phyloP scores from a whole-genome alignment of 1,140 invertebrate genomes.

The Araneus ventricosus region DNA sequence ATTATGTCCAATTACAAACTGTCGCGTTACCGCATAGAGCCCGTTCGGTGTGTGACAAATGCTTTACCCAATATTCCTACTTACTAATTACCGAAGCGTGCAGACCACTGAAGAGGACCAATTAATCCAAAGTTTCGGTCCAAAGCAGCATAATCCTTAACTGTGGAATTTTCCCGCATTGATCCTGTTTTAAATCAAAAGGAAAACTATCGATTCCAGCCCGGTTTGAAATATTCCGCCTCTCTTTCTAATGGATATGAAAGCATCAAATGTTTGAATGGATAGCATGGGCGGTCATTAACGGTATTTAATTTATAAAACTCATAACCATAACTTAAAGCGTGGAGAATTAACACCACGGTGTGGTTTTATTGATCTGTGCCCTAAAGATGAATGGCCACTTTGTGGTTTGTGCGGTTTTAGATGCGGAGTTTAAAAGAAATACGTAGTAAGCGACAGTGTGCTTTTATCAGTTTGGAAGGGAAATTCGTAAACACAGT shows the following conservation, averaged over 20 bases:
- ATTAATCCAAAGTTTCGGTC: conserved; percentile 37
- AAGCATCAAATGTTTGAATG: conserved; percentile 45
- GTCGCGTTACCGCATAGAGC: conserved; percentile 22
- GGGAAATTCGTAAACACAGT: background rate
- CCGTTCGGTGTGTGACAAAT: conserved; percentile 28
- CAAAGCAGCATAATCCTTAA: conserved; percentile 34
- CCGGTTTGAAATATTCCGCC: conserved; percentile 34
- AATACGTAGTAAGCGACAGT: conserved; percentile 3
- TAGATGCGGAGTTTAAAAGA: conserved; percentile 25
- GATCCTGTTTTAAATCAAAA: conserved; percentile 47
- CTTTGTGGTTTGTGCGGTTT: background rate
- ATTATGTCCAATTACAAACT: conserved; percentile 37
- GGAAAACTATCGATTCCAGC: conserved; percentile 14
- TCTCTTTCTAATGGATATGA: conserved; percentile 49
- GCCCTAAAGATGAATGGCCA: conserved; percentile 31
- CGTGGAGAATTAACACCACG: conserved; percentile 13
- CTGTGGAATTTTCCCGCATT: conserved; percentile 20
- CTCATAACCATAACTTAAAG: conserved; percentile 36
- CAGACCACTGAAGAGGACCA: conserved; percentile 29
- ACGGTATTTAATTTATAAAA: conserved; percentile 49
- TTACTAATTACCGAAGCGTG: conserved; percentile 32
- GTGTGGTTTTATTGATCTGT: conserved; percentile 5
- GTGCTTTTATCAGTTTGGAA: conserved; percentile 15
- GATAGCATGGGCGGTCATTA: conserved; percentile 12
- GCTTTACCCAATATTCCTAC: conserved; percentile 39